A percentile compares a stretch with the other conserved stretches of the same genome.
Conservation (phyloP, 2,888 invertebrate species). For the Vannuccia rotundouncinata region DNA sequence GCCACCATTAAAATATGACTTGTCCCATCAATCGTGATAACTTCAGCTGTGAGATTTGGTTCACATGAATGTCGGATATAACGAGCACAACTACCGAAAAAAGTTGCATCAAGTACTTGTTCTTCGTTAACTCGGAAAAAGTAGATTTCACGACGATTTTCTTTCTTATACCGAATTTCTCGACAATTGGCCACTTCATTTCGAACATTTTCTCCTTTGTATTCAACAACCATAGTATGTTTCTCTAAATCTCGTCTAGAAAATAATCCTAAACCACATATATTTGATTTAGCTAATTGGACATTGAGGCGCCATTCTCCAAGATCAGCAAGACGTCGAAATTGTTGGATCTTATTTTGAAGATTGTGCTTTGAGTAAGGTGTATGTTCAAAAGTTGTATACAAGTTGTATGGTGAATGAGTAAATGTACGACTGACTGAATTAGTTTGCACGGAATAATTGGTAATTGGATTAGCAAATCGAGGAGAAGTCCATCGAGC, state of each 20-base stretch:
- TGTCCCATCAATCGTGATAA: slow-evolving; percentile 89
- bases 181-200: slow-evolving; percentile 84
- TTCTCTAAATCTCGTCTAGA: slow-evolving; percentile 94
- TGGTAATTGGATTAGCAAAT: slow-evolving; percentile 42
- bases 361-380: slow-evolving; percentile 59
- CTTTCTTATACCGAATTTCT: slow-evolving; percentile 88
- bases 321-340: slow-evolving; percentile 82
- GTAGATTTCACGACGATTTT: slow-evolving; percentile 55
- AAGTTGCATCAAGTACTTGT: slow-evolving; percentile 91
- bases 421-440: not conserved
- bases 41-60: slow-evolving; percentile 97
- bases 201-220: slow-evolving; percentile 94
- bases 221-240: slow-evolving; percentile 99
- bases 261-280: slow-evolving; percentile 81
- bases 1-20: slow-evolving; percentile 90
- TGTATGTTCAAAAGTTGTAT: not conserved
- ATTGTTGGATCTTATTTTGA: slow-evolving; percentile 78
- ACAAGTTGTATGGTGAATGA: not conserved
- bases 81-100: slow-evolving; percentile 83
- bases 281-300: slow-evolving; percentile 67
- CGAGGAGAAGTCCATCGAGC: slow-evolving; percentile 73
- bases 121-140: slow-evolving; percentile 86
- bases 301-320: slow-evolving; percentile 97
- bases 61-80: slow-evolving; percentile 99
- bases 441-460: not conserved